Percentiles rank a stretch among this genome's conserved stretches.
Evolutionary conservation across 2,113 vertebrate species (phyloP).

Genomic region (Spilogale gracilis): DNA sequence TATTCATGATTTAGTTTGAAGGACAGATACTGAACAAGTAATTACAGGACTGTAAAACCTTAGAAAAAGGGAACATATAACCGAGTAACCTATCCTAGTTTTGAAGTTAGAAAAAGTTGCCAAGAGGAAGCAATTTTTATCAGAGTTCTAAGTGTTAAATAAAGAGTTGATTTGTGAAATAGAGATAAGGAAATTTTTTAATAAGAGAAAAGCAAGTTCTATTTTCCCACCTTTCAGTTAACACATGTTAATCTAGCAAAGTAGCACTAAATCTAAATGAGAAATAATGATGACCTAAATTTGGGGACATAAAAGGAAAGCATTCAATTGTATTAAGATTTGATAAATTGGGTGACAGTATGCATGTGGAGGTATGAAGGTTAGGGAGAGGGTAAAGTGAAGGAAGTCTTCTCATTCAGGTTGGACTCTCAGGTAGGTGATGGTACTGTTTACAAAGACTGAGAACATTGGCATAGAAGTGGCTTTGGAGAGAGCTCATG

Average conservation of each 20-base stretch:
- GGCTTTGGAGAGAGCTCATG: neutral
- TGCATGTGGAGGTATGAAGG: neutral
- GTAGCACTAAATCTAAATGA: neutral
- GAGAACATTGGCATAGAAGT: neutral
- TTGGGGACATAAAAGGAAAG: neutral
- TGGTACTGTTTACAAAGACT: neutral
- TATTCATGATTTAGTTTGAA: constrained; percentile 53
- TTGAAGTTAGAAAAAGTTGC: constrained; percentile 20
- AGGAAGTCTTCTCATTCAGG: neutral
- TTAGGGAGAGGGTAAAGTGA: neutral
- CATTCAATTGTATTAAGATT: neutral
- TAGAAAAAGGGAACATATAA: neutral
- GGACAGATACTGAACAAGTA: constrained; percentile 1
- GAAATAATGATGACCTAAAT: constrained; percentile 1
- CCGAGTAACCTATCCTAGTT: neutral
- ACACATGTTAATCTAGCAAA: neutral
- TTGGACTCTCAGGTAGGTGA: no score
- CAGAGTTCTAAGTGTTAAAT: neutral
- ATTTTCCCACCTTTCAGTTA: neutral
- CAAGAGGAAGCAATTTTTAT: neutral
- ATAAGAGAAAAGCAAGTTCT: neutral
- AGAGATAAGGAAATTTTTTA: neutral
- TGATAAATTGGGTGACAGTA: neutral
- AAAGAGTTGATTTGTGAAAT: neutral
- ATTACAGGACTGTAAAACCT: constrained; percentile 9